Evolutionary conservation across 2,113 vertebrate species (phyloP), one percentile per base, ranked within the genome.

Genomic region (Castor canadensis): DNA sequence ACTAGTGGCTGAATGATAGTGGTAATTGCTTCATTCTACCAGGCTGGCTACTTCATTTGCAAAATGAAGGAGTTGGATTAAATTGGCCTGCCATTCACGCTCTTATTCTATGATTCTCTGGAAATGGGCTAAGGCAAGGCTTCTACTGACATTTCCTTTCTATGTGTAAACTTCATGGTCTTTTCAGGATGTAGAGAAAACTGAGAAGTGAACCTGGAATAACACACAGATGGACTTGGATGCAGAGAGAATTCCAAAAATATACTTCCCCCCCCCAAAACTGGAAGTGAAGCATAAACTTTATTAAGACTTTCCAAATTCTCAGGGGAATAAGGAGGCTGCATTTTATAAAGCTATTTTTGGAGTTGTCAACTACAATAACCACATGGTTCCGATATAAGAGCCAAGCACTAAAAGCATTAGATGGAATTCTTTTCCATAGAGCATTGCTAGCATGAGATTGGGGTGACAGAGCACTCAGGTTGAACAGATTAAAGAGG

Each of bases 341-440:
- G 66, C 95, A 93, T 16, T 71, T 84, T 95, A 54, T 13, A 35
- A 92, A 94, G 80, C 45, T 98, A 85, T 97, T 97, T 96, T 95
- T 97, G 54, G 62, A 95, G 15, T 0, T 90, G 77, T 96, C 84
- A 96, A 94, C 67, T 79, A 64, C 30, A 81, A 17, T 95, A 96
- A 94, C 76, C 94, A 56, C 85, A 77, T 66, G 43, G 6, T 38
- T 71, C 52, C 91, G 73, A 56, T 76, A 86, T 16, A 87, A 86
- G 71, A 82, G 82, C 92, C 56, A 94, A 89, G 89, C 20, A 24
- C 93, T 97, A 79, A 97, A 96, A 92, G 89, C 73, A 89, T 95
- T 76, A 83, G 95, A 64, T 87, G 75, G 93, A 97, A 97, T 97
- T 97, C 88, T 89, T 97, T 92, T 91, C 43, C 80, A 19, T 6